These are phyloP conservation scores for Pseudochaenichthys georgianus DNA, from an alignment of 2,797 vertebrate genomes.

Conservation along the genomic window DNA sequence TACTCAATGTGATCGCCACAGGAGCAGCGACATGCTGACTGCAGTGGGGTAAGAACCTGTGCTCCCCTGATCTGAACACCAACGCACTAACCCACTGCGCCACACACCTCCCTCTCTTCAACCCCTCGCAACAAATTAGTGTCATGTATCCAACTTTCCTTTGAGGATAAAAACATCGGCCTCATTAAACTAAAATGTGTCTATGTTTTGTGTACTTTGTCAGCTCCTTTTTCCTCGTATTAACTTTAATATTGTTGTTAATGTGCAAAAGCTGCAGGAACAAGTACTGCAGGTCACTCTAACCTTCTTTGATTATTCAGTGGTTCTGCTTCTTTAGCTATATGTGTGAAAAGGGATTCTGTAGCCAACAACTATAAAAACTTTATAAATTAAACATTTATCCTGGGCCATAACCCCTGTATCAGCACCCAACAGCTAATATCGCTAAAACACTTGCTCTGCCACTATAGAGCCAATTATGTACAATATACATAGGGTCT, in stretches of 20 bases:
- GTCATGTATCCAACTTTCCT: constrained; percentile 13
- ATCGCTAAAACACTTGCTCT: constrained; percentile 40
- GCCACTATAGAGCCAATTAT: constrained; percentile 5
- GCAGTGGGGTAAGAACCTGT: too few species aligned
- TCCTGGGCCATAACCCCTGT: constrained; percentile 40
- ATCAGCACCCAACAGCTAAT: constrained; percentile 40
- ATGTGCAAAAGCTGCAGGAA: constrained; percentile 13
- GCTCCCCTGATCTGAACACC: too few species aligned
- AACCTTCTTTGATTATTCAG: constrained; percentile 42
- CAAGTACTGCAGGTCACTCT: constrained; percentile 11
- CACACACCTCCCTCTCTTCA: too few species aligned
- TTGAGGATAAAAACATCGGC: constrained; percentile 40
- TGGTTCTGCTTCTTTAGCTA: constrained; percentile 19
- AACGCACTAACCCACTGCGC: too few species aligned
- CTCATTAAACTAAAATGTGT: constrained; percentile 36
- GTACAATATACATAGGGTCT: constrained; percentile 15
- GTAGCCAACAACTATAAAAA: constrained; percentile 61
- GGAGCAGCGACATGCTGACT: too few species aligned
- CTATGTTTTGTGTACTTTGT: constrained; percentile 21
- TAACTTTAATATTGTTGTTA: constrained; percentile 20
- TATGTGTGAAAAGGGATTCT: constrained; percentile 29
- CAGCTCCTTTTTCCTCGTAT: constrained; percentile 18
- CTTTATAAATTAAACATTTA: constrained; percentile 63
- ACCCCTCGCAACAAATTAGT: constrained; percentile 11
- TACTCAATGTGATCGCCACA: too few species aligned